A percentile compares a stretch with the other conserved stretches of the same genome.
These are phyloP conservation scores for Pardosa pseudoannulata DNA, from an alignment of 2,888 invertebrate species.

Conservation along the genomic window DNA sequence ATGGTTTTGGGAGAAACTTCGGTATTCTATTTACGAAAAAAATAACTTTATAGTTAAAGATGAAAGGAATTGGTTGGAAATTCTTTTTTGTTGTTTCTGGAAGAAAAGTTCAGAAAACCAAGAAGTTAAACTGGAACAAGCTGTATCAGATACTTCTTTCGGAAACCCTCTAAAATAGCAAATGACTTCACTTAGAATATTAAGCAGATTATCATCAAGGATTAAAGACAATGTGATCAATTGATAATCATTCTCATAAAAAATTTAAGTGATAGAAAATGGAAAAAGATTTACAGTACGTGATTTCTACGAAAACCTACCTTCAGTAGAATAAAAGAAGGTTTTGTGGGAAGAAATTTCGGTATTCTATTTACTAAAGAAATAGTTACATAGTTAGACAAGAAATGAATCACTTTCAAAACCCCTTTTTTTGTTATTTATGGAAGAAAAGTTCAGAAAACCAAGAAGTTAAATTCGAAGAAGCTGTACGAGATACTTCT, in stretches of 20 bases:
- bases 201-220: conserved; percentile 74
- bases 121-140: too few relatives aligned
- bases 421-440: too few relatives aligned
- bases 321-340: conserved; percentile 74
- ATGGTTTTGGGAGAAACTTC: conserved; percentile 75
- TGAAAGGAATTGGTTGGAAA: too few relatives aligned
- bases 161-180: conserved; percentile 71
- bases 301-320: conserved; percentile 75
- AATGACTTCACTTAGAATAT: conserved; percentile 74
- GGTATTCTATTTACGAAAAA: conserved; percentile 74
- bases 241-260: conserved; percentile 73
- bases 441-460: too few relatives aligned
- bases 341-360: conserved; percentile 75
- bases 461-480: too few relatives aligned
- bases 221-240: conserved; percentile 74
- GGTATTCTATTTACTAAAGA: conserved; percentile 74
- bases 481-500: too few relatives aligned
- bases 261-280: conserved; percentile 71
- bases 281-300: conserved; percentile 73
- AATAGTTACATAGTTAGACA: background rate
- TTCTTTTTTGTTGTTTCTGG: too few relatives aligned
- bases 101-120: too few relatives aligned
- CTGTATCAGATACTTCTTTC: conserved; percentile 73
- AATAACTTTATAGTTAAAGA: background rate
- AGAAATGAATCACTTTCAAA: too few relatives aligned